These are phyloP conservation scores for Lophura nycthemera DNA, from an alignment of 2,113 vertebrate genomes.

Conservation along the genomic window DNA sequence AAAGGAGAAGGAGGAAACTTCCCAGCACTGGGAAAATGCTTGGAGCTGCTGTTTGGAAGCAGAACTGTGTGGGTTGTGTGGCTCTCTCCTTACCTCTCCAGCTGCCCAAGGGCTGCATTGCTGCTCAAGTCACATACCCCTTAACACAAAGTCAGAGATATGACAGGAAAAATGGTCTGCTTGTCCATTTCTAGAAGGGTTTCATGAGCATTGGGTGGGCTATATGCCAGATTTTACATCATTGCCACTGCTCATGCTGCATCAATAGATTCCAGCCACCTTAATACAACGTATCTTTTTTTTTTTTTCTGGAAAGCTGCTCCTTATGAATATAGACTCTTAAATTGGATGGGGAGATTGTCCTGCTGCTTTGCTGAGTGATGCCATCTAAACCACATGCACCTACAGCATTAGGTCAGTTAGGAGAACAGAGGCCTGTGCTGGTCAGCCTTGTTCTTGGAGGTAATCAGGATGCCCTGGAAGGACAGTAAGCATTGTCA, in stretches of 20 bases:
- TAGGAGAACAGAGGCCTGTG: neutral
- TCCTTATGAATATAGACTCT: neutral
- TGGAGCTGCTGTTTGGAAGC: neutral
- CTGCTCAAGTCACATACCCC: neutral
- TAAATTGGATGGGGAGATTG: neutral
- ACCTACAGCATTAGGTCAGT: neutral
- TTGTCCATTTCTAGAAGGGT: slow-evolving; percentile 16
- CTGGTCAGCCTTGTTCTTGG: neutral
- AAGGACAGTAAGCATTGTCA: neutral
- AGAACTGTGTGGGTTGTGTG: neutral
- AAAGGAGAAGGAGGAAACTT: neutral
- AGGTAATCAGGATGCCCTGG: neutral
- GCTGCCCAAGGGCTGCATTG: neutral
- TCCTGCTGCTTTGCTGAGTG: neutral
- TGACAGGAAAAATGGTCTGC: slow-evolving; percentile 21
- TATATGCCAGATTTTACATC: slow-evolving; percentile 12
- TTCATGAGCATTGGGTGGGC: neutral
- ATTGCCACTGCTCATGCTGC: neutral
- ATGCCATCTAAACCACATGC: neutral
- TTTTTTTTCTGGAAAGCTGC: neutral
- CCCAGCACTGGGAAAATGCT: neutral
- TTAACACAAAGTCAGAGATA: neutral
- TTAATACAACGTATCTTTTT: neutral
- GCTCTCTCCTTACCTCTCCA: neutral
- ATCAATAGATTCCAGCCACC: neutral